These are phyloP conservation scores for Spisula subtruncata DNA, from an alignment of 2,888 invertebrate genomes.

Conservation along the genomic window DNA sequence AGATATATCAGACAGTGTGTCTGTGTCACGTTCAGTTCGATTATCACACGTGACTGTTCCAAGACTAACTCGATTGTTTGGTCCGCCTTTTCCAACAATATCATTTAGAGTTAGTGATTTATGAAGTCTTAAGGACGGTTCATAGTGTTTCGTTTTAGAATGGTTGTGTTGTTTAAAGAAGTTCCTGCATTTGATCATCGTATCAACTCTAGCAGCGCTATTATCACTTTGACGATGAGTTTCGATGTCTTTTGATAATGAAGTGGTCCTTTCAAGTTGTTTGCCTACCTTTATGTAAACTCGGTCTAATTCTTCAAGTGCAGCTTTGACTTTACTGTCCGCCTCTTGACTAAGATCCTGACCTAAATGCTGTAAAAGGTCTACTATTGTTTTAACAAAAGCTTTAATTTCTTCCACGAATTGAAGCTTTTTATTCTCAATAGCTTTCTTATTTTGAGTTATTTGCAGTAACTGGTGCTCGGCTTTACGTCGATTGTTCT, in stretches of 20 bases:
- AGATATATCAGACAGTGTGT: constrained; percentile 31
- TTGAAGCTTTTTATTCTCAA: constrained; percentile 38
- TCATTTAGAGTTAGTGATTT: constrained; percentile 33
- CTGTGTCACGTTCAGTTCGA: not conserved
- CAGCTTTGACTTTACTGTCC: not conserved
- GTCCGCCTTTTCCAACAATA: constrained; percentile 14
- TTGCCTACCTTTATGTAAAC: not conserved
- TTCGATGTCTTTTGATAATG: constrained; percentile 28
- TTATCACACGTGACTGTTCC: constrained; percentile 8
- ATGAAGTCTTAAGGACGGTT: constrained; percentile 15
- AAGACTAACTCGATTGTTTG: not conserved
- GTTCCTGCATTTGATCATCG: constrained; percentile 18
- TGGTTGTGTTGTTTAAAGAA: not conserved
- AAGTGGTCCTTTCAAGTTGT: not conserved
- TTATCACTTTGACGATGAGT: not conserved
- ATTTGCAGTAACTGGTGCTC: constrained; percentile 32
- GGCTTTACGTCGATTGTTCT: not conserved
- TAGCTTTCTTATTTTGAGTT: constrained; percentile 24
- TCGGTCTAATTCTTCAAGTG: not conserved
- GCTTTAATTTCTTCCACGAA: constrained; percentile 41
- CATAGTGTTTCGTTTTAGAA: not conserved
- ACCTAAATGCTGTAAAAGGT: constrained; percentile 47
- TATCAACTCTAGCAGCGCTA: constrained; percentile 1
- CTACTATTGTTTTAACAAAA: constrained; percentile 44
- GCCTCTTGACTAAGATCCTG: constrained; percentile 39